These are phyloP conservation scores for Oxystoma pomonae DNA, from an alignment of 2,888 invertebrate species.

Conservation along the genomic window DNA sequence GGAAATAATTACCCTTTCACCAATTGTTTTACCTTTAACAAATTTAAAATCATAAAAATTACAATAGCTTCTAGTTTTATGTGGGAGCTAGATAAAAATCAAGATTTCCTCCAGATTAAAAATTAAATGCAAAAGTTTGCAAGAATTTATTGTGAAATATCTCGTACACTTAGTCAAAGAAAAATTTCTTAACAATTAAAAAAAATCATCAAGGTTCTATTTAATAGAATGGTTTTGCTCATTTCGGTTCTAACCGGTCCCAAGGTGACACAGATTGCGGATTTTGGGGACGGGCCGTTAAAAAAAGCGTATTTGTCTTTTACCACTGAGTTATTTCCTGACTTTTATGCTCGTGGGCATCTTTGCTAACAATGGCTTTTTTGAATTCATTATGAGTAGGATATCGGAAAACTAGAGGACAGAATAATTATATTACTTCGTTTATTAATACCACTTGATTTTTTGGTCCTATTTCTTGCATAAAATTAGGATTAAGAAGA, in stretches of 20 bases:
- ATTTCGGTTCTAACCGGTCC: neutral
- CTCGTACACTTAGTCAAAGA: neutral
- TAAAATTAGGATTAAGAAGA: too few relatives aligned
- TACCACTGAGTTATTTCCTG: neutral
- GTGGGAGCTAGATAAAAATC: neutral
- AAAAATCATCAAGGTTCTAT: neutral
- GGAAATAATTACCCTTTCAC: too few relatives aligned
- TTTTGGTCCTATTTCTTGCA: too few relatives aligned
- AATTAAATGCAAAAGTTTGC: neutral
- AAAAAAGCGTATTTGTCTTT: neutral
- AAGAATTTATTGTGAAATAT: neutral
- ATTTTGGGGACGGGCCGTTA: neutral
- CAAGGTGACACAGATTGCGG: neutral
- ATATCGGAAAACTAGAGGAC: slow-evolving; percentile 3
- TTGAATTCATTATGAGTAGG: slow-evolving; percentile 3
- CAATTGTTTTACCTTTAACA: too few relatives aligned
- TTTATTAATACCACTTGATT: too few relatives aligned
- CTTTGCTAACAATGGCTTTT: neutral
- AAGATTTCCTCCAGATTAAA: neutral
- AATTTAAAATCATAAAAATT: neutral
- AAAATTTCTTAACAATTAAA: neutral
- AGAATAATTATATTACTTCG: too few relatives aligned
- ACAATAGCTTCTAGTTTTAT: neutral
- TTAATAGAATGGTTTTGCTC: neutral
- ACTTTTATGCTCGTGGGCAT: neutral